Evolutionary conservation across 2,888 invertebrate genomes (phyloP), one percentile per base, ranked within the genome.

Genomic region (Shargacucullia verbasci): DNA sequence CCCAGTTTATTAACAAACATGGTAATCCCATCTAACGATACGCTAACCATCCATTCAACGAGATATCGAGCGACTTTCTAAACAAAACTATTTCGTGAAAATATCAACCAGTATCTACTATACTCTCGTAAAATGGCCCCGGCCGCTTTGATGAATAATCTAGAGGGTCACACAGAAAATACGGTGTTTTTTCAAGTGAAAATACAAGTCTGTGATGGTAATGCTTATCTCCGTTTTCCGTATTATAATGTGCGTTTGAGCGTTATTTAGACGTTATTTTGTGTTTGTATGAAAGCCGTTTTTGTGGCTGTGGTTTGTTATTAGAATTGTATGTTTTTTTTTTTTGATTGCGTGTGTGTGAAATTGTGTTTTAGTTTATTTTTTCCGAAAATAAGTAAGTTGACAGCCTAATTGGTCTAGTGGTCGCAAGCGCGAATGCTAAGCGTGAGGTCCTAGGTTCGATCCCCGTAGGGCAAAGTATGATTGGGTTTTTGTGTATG

Each of bases 61-160:
- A 59, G 52, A 46, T 66, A 73, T 66, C 59, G 54, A 65, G 76
- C 73, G 49, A 73, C 80, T 81, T 81, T 81, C 80, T 75, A 77
- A 79, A 74, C 61, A 65, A 64, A 66, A 64, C 64, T 47, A 62
- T 71, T 72, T 68, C 39, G 64, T 68, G 53, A 64, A 74, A 72
- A 73, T 59, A 61, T 70, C 67, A 37, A 33, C 44, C 40, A 41
- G 53, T 41, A 61, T 70, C 67, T 65, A 14, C 9, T 59, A 59
- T 52, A 56, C 44, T 13, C n/a, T 55, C 60, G 54, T 73, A 66
- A 70, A 60, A 66, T 9, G 29, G 15, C 15, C 20, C 37, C 58
- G 61, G 50, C 35, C 40, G 38, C 52, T 67, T 73, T 69, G 58
- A 69, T 57, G 55, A 54, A 62, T 57, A 43, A 56, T 61, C 54